These are phyloP conservation scores for Lissonota sp. DNA, from an alignment of 2,888 invertebrate species.

Conservation along the genomic window DNA sequence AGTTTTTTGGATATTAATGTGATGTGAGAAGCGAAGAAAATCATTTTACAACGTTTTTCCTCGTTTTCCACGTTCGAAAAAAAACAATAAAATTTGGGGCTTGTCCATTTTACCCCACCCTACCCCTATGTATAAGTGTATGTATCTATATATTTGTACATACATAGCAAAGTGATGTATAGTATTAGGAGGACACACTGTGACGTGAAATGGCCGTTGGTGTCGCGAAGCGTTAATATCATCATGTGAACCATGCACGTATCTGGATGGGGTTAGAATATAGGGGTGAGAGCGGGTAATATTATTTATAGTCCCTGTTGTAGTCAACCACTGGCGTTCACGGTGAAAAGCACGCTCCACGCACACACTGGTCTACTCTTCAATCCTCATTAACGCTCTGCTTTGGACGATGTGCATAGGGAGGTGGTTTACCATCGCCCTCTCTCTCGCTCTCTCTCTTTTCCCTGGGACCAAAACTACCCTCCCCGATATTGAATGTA, in stretches of 20 bases:
- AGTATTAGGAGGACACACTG: conserved; percentile 32
- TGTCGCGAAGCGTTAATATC: conserved; percentile 51
- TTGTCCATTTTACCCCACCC: too few relatives aligned
- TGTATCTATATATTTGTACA: too few relatives aligned
- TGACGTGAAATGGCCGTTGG: conserved; percentile 47
- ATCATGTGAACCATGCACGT: conserved; percentile 4
- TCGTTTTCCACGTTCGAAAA: too few relatives aligned
- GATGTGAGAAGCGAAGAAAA: too few relatives aligned
- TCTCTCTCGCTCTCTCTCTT: neutral
- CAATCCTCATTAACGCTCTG: conserved; percentile 58
- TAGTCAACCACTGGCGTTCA: conserved; percentile 21
- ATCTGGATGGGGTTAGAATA: neutral
- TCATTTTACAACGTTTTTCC: too few relatives aligned
- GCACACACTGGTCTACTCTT: conserved; percentile 39
- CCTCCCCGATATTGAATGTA: neutral
- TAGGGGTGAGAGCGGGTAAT: conserved; percentile 36
- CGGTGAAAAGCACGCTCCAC: conserved; percentile 24
- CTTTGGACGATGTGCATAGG: conserved; percentile 32
- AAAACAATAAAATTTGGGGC: too few relatives aligned
- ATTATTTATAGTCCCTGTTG: conserved; percentile 55
- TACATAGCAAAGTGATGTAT: conserved; percentile 11
- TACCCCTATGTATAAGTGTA: too few relatives aligned
- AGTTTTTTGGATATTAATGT: too few relatives aligned
- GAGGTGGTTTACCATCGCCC: conserved; percentile 6
- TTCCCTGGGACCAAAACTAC: conserved; percentile 2